phyloP scores from a whole-genome alignment of 2,888 invertebrate species.

The Galeopsomyia nigrocyanea region DNA sequence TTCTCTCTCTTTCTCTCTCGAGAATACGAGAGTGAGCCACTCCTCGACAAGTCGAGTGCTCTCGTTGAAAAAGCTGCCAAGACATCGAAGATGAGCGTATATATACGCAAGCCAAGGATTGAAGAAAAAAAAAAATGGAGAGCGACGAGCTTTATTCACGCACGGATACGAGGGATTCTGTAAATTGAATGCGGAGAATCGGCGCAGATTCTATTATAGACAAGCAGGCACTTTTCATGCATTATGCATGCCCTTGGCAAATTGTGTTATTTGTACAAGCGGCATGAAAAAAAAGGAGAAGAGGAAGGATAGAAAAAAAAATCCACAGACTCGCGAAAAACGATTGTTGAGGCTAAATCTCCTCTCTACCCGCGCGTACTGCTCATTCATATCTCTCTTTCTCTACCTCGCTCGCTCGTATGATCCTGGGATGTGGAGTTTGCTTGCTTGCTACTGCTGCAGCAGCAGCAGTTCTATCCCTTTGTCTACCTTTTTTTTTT shows the following conservation, averaged over 20 bases:
- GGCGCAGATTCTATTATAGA: slow-evolving; percentile 67
- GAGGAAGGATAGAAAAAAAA: slow-evolving; percentile 5
- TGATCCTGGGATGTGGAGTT: too few species aligned
- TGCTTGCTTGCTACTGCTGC: too few species aligned
- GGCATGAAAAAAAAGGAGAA: slow-evolving; percentile 12
- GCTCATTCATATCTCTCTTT: slow-evolving; percentile 36
- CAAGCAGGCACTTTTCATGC: slow-evolving; percentile 63
- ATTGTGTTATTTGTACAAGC: slow-evolving; percentile 62
- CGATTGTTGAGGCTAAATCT: slow-evolving; percentile 34
- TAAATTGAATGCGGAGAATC: slow-evolving; percentile 62
- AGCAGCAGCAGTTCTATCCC: too few species aligned
- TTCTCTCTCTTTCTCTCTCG: not conserved
- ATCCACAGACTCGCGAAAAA: slow-evolving; percentile 33
- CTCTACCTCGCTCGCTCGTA: not conserved
- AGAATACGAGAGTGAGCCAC: not conserved
- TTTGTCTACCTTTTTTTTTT: not conserved
- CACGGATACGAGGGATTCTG: slow-evolving; percentile 53
- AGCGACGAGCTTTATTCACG: not conserved
- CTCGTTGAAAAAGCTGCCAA: slow-evolving; percentile 32
- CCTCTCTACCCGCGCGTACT: slow-evolving; percentile 2
- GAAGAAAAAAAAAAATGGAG: not conserved
- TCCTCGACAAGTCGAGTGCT: slow-evolving; percentile 22
- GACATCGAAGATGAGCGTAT: slow-evolving; percentile 20
- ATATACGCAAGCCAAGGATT: slow-evolving; percentile 7
- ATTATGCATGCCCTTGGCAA: slow-evolving; percentile 64